Percentiles rank a stretch among this genome's conserved stretches.
phyloP scores from a whole-genome alignment of 2,888 invertebrate species.

The Andrena fulva region DNA sequence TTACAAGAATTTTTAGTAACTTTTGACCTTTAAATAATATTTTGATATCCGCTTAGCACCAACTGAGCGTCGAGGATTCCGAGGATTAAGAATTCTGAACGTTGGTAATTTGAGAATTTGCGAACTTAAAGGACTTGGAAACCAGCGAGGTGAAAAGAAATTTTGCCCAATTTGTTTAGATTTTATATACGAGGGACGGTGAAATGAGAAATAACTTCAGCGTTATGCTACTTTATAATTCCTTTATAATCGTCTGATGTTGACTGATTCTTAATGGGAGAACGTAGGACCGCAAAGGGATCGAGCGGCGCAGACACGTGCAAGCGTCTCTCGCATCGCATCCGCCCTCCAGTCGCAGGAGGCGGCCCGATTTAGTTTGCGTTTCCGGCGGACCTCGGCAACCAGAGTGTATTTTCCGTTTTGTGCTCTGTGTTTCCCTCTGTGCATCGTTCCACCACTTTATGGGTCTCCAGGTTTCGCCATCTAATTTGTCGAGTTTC shows the following conservation, averaged over 20 bases:
- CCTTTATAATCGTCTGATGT: not conserved
- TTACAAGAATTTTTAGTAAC: too few species aligned
- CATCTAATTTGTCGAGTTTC: slow-evolving; percentile 16
- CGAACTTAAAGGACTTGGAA: too few species aligned
- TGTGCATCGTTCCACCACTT: slow-evolving; percentile 6
- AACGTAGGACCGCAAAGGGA: not conserved
- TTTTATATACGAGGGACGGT: too few species aligned
- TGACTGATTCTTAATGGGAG: not conserved
- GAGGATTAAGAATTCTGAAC: too few species aligned
- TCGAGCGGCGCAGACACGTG: not conserved
- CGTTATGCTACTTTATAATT: not conserved
- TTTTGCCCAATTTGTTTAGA: too few species aligned
- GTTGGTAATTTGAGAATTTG: too few species aligned
- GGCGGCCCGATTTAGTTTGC: slow-evolving; percentile 3
- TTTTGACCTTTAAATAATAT: too few species aligned
- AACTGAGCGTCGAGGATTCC: too few species aligned
- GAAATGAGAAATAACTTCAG: too few species aligned
- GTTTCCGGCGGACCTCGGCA: not conserved
- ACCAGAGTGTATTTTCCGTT: slow-evolving; percentile 11
- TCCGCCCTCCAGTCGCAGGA: not conserved
- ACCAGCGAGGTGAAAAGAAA: too few species aligned
- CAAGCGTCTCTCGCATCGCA: not conserved
- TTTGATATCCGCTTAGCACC: too few species aligned
- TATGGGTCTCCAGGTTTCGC: slow-evolving; percentile 10
- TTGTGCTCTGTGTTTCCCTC: not conserved